A percentile compares a stretch with the other conserved stretches of the same genome.
These are phyloP conservation scores for Leucosticte australis DNA, from an alignment of 2,113 vertebrate species.

Conservation along the genomic window DNA sequence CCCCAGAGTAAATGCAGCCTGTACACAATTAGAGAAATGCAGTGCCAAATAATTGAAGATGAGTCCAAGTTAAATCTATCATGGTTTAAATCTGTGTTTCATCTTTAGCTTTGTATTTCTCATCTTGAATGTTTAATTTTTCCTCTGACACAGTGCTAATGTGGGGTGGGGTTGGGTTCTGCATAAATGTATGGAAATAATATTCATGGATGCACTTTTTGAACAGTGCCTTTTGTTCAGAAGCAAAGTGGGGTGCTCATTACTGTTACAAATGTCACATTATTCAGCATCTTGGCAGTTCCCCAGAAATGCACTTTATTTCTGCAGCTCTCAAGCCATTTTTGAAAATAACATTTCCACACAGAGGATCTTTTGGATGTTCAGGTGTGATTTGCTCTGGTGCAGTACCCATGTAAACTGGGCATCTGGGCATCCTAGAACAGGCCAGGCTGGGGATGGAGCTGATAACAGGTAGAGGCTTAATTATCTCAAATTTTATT, in stretches of 20 bases:
- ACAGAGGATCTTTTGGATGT: background rate
- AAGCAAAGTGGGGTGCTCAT: background rate
- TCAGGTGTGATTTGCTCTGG: background rate
- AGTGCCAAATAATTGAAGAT: background rate
- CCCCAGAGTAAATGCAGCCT: background rate
- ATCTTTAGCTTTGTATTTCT: background rate
- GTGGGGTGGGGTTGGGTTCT: background rate
- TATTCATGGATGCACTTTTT: background rate
- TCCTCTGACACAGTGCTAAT: background rate
- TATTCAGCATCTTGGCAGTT: background rate
- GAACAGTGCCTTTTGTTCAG: background rate
- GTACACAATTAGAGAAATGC: background rate
- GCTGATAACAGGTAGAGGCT: background rate
- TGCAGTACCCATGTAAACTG: background rate
- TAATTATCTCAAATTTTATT: constrained; percentile 14
- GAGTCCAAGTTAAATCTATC: background rate
- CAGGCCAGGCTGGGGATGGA: background rate
- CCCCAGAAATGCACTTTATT: background rate
- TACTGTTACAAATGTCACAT: background rate
- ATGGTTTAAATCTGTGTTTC: background rate
- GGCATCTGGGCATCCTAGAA: background rate
- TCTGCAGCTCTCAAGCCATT: background rate
- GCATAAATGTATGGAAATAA: background rate
- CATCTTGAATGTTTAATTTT: background rate
- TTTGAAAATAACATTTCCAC: background rate